phyloP scores from a whole-genome alignment of 2,113 vertebrate genomes.

The Phylloscopus trochilus region DNA sequence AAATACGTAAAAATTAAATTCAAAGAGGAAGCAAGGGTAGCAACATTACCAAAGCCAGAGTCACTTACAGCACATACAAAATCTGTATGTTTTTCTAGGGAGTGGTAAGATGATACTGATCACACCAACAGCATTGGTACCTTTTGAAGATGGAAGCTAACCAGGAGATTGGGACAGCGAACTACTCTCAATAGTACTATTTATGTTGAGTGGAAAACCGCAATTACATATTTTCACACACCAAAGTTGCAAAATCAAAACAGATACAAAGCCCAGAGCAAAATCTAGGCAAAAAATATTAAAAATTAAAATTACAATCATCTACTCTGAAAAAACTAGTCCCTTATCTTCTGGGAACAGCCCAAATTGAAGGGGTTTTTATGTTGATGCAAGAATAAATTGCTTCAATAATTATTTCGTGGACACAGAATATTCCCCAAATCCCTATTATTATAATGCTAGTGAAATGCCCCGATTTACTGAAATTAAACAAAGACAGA shows the following conservation, averaged over 20 bases:
- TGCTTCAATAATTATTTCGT: conserved; percentile 32
- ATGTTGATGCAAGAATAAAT: conserved; percentile 29
- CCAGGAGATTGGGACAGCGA: background rate
- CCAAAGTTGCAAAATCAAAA: background rate
- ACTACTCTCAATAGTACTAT: background rate
- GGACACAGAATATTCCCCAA: conserved; percentile 32
- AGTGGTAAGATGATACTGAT: background rate
- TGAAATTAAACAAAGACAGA: conserved; percentile 59
- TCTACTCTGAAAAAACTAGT: background rate
- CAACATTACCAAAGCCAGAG: background rate
- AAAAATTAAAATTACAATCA: background rate
- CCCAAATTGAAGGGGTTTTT: background rate
- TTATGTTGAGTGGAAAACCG: background rate
- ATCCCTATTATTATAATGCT: conserved; percentile 38
- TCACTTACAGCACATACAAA: background rate
- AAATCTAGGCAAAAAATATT: background rate
- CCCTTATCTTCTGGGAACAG: conserved; percentile 41
- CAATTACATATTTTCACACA: background rate
- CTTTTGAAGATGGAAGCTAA: background rate
- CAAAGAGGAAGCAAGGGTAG: background rate
- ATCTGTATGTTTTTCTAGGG: background rate
- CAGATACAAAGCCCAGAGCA: background rate
- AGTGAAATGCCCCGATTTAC: conserved; percentile 51
- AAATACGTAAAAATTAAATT: background rate
- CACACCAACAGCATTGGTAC: background rate